Evolutionary conservation across 2,113 vertebrate genomes (phyloP), one percentile per base, ranked within the genome.

Genomic region (Triplophysa rosa): DNA sequence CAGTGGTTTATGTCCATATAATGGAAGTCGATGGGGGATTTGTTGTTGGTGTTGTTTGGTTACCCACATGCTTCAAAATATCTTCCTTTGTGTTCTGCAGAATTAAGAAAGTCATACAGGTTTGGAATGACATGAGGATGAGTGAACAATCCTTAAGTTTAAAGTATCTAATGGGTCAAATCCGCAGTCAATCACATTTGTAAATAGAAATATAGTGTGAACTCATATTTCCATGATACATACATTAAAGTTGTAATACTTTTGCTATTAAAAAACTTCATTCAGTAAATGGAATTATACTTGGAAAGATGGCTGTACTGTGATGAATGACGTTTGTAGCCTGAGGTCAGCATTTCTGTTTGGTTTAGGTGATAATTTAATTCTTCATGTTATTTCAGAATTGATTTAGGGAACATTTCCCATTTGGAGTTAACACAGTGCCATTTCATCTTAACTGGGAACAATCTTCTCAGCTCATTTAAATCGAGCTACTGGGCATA

Each of bases 261-360:
- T 19, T 69, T 45, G 42, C 42, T 45, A 12, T 37, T 37, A 7
- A 37, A 37, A 37, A 37, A 0, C 33, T 37, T 45, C 42, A 45
- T 45, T 45, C 9, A 45, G 9, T 45, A 29, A 33, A 16, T 19
- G 23, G 11, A 7, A 16, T 37, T 8, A 7, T 7, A 37, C 7
- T 12, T 13, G 3, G 23, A 33, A 8, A n/a, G 6, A 16, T 12
- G 24, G 1, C 5, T 64, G 23, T 26, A 21, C 61, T 4, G 19
- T 12, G 11, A 1, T 33, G 62, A 12, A 92, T 92, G 91, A 91
- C 89, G 90, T 92, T 91, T 90, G 83, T 87, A 82, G 87, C 91
- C 88, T 10, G 65, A 84, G 90, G 92, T 89, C 79, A 47, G 8
- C 65, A 82, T 85, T 84, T 73, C 17, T 33, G 83, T 87, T 85